Evolutionary conservation across 1,140 invertebrate genomes (phyloP).

Genomic region (Trichonephila clavata): DNA sequence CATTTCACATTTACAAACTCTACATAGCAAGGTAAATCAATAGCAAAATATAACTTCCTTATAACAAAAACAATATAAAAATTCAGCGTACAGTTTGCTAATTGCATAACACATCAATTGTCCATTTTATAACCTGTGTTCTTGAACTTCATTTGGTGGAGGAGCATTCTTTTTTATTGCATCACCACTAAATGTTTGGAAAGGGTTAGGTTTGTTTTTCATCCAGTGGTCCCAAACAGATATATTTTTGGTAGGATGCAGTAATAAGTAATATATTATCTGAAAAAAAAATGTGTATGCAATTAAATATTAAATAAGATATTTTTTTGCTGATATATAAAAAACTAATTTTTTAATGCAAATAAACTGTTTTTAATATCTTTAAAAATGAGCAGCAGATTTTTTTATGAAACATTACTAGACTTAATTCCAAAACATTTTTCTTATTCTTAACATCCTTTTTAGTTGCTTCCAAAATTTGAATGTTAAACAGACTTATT

Average conservation of each 20-base stretch:
- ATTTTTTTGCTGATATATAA: no score
- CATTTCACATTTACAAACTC: background rate
- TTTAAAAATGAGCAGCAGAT: no score
- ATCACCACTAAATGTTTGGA: conserved; percentile 40
- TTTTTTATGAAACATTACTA: no score
- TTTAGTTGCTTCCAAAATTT: no score
- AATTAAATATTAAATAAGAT: no score
- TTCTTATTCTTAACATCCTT: no score
- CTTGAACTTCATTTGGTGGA: conserved; percentile 25
- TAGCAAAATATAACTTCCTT: conserved; percentile 27
- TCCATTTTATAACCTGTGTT: conserved; percentile 21
- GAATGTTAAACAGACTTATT: no score
- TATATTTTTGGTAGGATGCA: conserved; percentile 78
- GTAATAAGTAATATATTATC: conserved; percentile 77
- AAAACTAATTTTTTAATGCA: no score
- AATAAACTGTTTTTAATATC: no score
- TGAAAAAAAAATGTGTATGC: background rate
- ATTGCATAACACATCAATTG: background rate
- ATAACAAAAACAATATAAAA: conserved; percentile 20
- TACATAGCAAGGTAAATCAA: background rate
- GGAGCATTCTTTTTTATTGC: background rate
- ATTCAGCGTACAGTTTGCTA: background rate
- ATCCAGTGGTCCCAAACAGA: conserved; percentile 72
- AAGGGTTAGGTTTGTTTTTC: conserved; percentile 23
- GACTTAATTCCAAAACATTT: no score